phyloP scores from a whole-genome alignment of 2,797 vertebrate genomes.

The Danio aesculapii region DNA sequence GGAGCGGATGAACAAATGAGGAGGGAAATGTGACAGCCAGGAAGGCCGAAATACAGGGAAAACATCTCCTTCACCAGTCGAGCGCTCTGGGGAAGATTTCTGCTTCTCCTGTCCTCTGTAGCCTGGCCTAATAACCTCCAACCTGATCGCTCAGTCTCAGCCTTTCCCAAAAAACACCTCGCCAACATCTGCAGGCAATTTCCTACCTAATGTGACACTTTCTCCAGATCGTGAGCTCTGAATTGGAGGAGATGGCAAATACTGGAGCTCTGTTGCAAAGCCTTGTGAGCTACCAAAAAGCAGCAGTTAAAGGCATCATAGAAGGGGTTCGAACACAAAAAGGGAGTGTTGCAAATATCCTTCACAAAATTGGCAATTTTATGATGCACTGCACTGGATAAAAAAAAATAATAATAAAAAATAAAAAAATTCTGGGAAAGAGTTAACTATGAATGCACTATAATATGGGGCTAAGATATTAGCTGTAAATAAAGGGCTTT shows the following conservation, averaged over 20 bases:
- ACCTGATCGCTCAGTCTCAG: conserved; percentile 64
- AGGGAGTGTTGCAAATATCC: not conserved
- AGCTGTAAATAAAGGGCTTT: too few relatives aligned
- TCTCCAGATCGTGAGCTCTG: conserved; percentile 69
- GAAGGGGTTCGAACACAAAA: not conserved
- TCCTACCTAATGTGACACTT: conserved; percentile 76
- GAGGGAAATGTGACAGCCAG: conserved; percentile 52
- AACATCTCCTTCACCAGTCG: conserved; percentile 65
- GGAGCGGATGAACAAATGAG: conserved; percentile 44
- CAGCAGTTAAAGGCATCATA: not conserved
- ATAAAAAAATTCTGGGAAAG: too few relatives aligned
- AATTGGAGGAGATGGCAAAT: conserved; percentile 37
- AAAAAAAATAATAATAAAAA: not conserved
- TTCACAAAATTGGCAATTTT: not conserved
- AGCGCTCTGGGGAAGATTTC: conserved; percentile 51
- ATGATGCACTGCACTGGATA: not conserved
- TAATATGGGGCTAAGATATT: too few relatives aligned
- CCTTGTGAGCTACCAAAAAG: not conserved
- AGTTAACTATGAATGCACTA: not conserved
- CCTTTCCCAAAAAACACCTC: conserved; percentile 62
- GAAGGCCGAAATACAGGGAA: conserved; percentile 63
- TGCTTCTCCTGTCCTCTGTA: conserved; percentile 64
- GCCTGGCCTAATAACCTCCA: conserved; percentile 73
- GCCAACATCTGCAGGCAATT: conserved; percentile 80
- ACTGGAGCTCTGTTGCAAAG: conserved; percentile 15